phyloP scores from a whole-genome alignment of 2,113 vertebrate species.

The Illadopsis cleaveri region DNA sequence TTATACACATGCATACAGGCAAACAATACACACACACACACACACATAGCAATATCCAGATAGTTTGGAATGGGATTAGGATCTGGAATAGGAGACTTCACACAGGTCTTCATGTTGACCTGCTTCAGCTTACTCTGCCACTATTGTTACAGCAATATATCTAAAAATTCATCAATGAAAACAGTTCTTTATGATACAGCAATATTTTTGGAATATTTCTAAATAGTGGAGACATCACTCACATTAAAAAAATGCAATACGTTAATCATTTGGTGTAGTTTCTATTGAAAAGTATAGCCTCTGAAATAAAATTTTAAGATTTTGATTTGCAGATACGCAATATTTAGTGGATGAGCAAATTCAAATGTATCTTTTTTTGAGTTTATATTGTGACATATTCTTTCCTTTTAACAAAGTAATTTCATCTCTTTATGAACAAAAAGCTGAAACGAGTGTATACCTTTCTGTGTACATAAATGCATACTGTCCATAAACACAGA shows the following conservation, averaged over 20 bases:
- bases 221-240: not conserved
- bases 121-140: not conserved
- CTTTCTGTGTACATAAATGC: not conserved
- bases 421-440: not conserved
- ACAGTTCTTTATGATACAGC: not conserved
- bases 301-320: not conserved
- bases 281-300: slow-evolving; percentile 8
- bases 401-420: not conserved
- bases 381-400: not conserved
- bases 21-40: fast-evolving
- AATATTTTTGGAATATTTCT: not conserved
- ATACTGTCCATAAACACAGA: not conserved
- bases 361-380: not conserved
- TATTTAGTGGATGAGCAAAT: not conserved
- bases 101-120: not conserved
- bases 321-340: not conserved
- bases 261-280: not conserved
- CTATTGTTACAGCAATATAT: not conserved
- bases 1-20: too few relatives aligned
- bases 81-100: not conserved
- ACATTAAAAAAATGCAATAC: not conserved
- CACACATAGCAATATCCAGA: not conserved
- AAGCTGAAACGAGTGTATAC: not conserved
- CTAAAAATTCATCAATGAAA: not conserved
- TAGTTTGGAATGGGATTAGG: not conserved